phyloP scores from a whole-genome alignment of 37 sponge, comb jelly and placozoan genomes.

The Halisarca cf. caerulea region DNA sequence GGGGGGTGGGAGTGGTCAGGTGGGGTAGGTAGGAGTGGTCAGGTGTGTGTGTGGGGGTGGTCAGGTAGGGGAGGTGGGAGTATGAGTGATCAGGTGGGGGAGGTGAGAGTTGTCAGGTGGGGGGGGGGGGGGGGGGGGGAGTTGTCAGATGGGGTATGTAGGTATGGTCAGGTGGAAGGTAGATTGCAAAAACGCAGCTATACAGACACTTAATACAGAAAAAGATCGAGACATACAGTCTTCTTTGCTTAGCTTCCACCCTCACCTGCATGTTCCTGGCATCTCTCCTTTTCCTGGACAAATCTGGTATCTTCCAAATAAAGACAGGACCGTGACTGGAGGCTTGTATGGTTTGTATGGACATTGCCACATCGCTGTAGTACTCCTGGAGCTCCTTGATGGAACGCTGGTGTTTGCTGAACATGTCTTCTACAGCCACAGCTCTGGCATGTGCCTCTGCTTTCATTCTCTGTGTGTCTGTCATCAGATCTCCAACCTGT shows the following conservation, averaged over 20 bases:
- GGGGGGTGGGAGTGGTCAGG: no score
- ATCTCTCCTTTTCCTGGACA: slow-evolving; percentile 61
- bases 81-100: no score
- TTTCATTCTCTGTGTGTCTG: neutral
- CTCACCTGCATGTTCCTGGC: slow-evolving; percentile 72
- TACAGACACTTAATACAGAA: no score
- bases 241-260: slow-evolving; percentile 51
- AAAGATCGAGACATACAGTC: no score
- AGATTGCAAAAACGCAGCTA: no score
- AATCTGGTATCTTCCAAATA: slow-evolving; percentile 84
- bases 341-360: slow-evolving; percentile 73
- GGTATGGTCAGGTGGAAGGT: no score
- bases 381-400: slow-evolving; percentile 58
- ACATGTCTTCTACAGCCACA: slow-evolving; percentile 12
- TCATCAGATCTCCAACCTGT: slow-evolving; percentile 13
- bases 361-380: slow-evolving; percentile 53
- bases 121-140: no score
- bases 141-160: no score
- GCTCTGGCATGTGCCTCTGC: neutral
- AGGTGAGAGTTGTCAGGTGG: no score
- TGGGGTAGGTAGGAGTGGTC: no score
- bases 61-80: no score
- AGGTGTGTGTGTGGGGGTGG: no score
- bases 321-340: slow-evolving; percentile 68
- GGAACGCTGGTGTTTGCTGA: slow-evolving; percentile 35